These are phyloP conservation scores for Anastatus disparis DNA, from an alignment of 1,140 invertebrate species.

Conservation along the genomic window DNA sequence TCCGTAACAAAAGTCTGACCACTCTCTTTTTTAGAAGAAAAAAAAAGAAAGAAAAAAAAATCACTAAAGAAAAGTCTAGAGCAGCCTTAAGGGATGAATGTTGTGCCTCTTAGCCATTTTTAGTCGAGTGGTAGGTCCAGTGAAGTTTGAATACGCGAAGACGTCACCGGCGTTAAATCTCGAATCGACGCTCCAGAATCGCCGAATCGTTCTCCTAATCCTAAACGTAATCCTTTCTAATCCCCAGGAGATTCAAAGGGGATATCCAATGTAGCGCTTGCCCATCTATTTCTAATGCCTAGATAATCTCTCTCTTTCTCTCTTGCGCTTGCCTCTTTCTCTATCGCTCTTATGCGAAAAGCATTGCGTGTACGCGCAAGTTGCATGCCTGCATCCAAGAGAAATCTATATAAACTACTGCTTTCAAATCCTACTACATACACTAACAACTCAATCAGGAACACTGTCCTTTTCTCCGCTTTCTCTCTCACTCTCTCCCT, in stretches of 20 bases:
- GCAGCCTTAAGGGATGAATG: too few species aligned
- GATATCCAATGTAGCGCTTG: constrained; percentile 51
- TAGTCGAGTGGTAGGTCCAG: too few species aligned
- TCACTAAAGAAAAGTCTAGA: too few species aligned
- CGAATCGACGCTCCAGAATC: constrained; percentile 50
- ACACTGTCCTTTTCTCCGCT: background rate
- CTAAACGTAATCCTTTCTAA: constrained; percentile 56
- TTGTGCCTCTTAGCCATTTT: too few species aligned
- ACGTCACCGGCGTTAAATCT: constrained; percentile 47
- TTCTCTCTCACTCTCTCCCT: background rate
- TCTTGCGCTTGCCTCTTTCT: too few species aligned
- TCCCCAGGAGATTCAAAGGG: constrained; percentile 49
- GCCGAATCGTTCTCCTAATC: constrained; percentile 52
- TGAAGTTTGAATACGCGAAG: constrained; percentile 4
- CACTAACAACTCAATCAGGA: constrained; percentile 12
- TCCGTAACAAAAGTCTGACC: background rate
- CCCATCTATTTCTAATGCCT: constrained; percentile 59
- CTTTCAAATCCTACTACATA: background rate
- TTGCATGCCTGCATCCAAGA: too few species aligned
- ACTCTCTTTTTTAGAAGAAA: background rate
- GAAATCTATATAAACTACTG: constrained; percentile 38
- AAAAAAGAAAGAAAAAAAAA: background rate
- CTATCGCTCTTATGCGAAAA: too few species aligned
- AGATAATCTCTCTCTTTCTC: constrained; percentile 50
- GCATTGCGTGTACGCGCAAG: too few species aligned